A percentile compares a stretch with the other conserved stretches of the same genome.
These are phyloP conservation scores for Peromyscus melanophrys DNA, from an alignment of 2,797 vertebrate species.

Conservation along the genomic window DNA sequence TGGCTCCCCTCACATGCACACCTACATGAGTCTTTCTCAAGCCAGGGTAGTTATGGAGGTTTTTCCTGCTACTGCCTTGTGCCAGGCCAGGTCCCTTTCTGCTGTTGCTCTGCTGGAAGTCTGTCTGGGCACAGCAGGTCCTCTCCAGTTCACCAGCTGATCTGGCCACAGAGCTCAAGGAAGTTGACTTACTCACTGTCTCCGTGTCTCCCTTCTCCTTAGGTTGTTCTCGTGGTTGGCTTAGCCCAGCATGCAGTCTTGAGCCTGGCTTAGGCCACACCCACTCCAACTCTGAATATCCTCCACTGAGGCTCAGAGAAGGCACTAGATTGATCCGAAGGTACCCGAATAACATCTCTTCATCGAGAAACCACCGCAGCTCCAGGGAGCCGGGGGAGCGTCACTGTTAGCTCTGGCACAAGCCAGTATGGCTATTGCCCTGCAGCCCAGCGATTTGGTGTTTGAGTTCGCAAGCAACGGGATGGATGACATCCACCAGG, in stretches of 20 bases:
- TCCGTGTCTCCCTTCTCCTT: conserved; percentile 54
- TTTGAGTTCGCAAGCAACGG: conserved; percentile 96
- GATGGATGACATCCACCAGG: conserved; percentile 96
- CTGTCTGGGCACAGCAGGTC: neutral
- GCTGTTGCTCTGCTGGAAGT: neutral
- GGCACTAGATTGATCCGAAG: conserved; percentile 2
- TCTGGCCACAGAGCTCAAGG: conserved; percentile 18
- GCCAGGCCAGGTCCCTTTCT: neutral
- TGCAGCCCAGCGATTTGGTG: conserved; percentile 93
- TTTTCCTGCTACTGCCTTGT: neutral
- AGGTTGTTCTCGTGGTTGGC: conserved; percentile 58
- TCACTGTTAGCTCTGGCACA: conserved; percentile 57
- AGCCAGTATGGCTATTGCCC: conserved; percentile 92
- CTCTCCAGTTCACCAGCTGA: neutral
- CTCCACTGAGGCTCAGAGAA: neutral
- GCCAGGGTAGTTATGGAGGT: neutral
- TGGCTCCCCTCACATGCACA: neutral
- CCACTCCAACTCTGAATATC: conserved; percentile 48
- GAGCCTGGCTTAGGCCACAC: conserved; percentile 67
- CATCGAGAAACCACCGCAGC: conserved; percentile 55
- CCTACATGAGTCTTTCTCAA: neutral
- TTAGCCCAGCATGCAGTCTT: conserved; percentile 77
- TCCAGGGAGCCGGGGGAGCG: conserved; percentile 73
- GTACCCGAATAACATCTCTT: conserved; percentile 54
- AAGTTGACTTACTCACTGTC: conserved; percentile 24